phyloP scores from a whole-genome alignment of 2,113 vertebrate genomes.

The Rhagologus leucostigma region DNA sequence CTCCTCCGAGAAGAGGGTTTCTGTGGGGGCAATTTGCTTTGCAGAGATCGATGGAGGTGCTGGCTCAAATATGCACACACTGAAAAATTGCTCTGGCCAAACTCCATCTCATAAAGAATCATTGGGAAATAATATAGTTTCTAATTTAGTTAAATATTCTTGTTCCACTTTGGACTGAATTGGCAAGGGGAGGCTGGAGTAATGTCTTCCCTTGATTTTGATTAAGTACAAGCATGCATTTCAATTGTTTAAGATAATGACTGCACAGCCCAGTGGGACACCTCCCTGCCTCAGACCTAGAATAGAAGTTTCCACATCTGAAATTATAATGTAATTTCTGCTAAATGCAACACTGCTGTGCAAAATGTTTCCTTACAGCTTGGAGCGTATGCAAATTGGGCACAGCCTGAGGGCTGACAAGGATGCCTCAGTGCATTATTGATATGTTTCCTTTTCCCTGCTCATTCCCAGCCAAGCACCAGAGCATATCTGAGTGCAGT shows the following conservation, averaged over 20 bases:
- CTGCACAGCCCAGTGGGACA: background rate
- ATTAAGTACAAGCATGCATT: slow-evolving; percentile 12
- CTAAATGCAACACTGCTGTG: slow-evolving; percentile 29
- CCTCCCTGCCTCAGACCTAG: background rate
- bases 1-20: background rate
- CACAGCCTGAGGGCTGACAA: background rate
- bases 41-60: background rate
- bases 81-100: background rate
- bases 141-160: slow-evolving; percentile 17
- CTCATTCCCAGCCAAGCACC: background rate
- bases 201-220: slow-evolving; percentile 10
- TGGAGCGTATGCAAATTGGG: slow-evolving; percentile 25
- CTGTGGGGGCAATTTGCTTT: background rate
- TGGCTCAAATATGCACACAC: background rate
- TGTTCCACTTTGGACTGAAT: background rate
- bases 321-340: slow-evolving; percentile 65
- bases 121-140: background rate
- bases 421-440: background rate
- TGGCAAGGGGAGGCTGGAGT: background rate
- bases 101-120: background rate
- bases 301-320: slow-evolving; percentile 36
- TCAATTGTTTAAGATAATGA: slow-evolving; percentile 32
- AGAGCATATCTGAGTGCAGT: accelerated
- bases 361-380: slow-evolving; percentile 18
- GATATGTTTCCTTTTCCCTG: background rate